phyloP scores from a whole-genome alignment of 2,888 invertebrate species.

The Ectemnius lituratus region DNA sequence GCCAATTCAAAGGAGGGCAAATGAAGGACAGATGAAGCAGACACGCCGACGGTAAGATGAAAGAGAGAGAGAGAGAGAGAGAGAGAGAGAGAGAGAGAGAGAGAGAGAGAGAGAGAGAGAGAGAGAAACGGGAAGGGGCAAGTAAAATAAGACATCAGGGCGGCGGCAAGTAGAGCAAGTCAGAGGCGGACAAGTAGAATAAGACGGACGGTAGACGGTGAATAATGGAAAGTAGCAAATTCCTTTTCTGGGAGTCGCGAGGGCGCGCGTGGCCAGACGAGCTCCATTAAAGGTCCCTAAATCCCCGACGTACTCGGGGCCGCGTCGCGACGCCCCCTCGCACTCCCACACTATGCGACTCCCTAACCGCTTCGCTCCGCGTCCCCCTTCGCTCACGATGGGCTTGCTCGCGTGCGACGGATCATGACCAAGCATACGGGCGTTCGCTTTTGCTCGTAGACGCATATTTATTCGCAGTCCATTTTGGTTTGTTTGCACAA shows the following conservation, averaged over 20 bases:
- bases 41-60: background rate
- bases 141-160: background rate
- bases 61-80: background rate
- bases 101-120: background rate
- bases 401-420: slow-evolving; percentile 46
- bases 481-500: slow-evolving; percentile 77
- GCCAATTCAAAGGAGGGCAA: background rate
- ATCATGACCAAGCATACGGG: slow-evolving; percentile 78
- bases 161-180: background rate
- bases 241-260: slow-evolving; percentile 66
- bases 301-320: slow-evolving; percentile 67
- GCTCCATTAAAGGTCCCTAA: slow-evolving; percentile 73
- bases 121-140: background rate
- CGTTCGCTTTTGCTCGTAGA: slow-evolving; percentile 73
- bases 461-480: slow-evolving; percentile 77
- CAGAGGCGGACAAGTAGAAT: slow-evolving; percentile 23
- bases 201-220: slow-evolving; percentile 44
- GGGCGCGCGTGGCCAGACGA: slow-evolving; percentile 51
- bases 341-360: slow-evolving; percentile 32
- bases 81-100: background rate
- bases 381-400: slow-evolving; percentile 63
- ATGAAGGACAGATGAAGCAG: slow-evolving; percentile 14
- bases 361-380: slow-evolving; percentile 38
- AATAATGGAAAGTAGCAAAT: slow-evolving; percentile 68
- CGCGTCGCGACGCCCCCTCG: slow-evolving; percentile 42